These are phyloP conservation scores for Anoncus sp. DNA, from an alignment of 2,888 invertebrate species.

Conservation along the genomic window DNA sequence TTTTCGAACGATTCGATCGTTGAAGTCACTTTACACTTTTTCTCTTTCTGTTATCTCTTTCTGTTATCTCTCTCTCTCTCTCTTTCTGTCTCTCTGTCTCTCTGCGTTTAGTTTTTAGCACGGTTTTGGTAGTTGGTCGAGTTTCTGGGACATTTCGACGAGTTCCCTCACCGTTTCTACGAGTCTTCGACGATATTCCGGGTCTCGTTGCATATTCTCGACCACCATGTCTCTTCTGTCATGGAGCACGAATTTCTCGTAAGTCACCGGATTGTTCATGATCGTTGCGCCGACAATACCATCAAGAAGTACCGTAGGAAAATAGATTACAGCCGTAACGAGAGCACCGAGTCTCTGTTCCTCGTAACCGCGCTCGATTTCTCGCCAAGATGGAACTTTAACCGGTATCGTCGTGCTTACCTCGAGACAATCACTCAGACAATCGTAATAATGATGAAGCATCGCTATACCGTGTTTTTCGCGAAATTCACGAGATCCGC, in stretches of 20 bases:
- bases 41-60: background rate
- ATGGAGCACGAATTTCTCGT: slow-evolving; percentile 66
- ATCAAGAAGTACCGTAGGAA: slow-evolving; percentile 76
- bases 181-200: slow-evolving; percentile 70
- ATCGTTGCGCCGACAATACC: slow-evolving; percentile 68
- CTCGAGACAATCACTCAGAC: slow-evolving; percentile 65
- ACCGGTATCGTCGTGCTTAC: slow-evolving; percentile 44
- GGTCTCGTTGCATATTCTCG: slow-evolving; percentile 70
- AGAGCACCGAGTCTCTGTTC: slow-evolving; percentile 76
- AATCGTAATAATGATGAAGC: slow-evolving; percentile 85
- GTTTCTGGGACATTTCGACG: slow-evolving; percentile 68
- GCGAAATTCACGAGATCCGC: slow-evolving; percentile 84
- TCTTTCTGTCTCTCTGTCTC: background rate
- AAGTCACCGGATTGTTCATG: slow-evolving; percentile 68
- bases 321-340: slow-evolving; percentile 74
- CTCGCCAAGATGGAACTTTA: slow-evolving; percentile 71
- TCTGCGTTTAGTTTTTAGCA: slow-evolving; percentile 55
- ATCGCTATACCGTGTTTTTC: slow-evolving; percentile 84
- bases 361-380: slow-evolving; percentile 74
- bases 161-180: slow-evolving; percentile 73
- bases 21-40: background rate
- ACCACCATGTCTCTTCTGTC: slow-evolving; percentile 71
- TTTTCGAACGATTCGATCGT: background rate
- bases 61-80: background rate
- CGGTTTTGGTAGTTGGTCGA: slow-evolving; percentile 70